These are phyloP conservation scores for Calephelis virginiensis DNA, from an alignment of 1,140 invertebrate species.

Conservation along the genomic window DNA sequence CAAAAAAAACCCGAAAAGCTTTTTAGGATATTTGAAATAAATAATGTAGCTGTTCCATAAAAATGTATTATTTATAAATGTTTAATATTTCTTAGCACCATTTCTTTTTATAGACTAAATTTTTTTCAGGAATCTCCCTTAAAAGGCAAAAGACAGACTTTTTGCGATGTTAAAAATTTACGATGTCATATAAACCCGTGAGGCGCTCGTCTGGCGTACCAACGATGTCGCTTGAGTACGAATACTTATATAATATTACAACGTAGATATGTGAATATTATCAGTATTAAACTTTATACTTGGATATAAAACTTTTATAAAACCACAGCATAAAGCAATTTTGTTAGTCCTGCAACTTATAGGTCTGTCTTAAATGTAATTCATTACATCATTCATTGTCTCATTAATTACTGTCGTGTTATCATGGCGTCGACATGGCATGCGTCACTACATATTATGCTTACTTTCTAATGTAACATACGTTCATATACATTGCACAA, in stretches of 20 bases:
- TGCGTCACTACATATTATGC: no score
- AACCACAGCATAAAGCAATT: constrained; percentile 23
- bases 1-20: no score
- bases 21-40: no score
- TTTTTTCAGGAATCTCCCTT: constrained; percentile 17
- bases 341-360: constrained; percentile 31
- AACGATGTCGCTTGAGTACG: constrained; percentile 42
- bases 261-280: constrained; percentile 53
- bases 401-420: no score
- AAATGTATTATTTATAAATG: no score
- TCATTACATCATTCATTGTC: background rate
- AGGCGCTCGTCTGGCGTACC: constrained; percentile 47
- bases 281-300: constrained; percentile 45
- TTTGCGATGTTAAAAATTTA: constrained; percentile 74
- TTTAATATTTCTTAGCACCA: no score
- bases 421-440: no score
- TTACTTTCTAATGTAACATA: no score
- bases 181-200: constrained; percentile 60
- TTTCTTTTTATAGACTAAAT: background rate
- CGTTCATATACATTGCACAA: no score
- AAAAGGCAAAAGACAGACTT: constrained; percentile 47
- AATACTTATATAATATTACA: constrained; percentile 53
- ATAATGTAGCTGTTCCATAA: no score
- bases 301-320: constrained; percentile 29
- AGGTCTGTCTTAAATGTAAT: constrained; percentile 17